Base-by-base conservation (phyloP, 2,888 invertebrate genomes). In the Synanthedon myopaeformis region DNA sequence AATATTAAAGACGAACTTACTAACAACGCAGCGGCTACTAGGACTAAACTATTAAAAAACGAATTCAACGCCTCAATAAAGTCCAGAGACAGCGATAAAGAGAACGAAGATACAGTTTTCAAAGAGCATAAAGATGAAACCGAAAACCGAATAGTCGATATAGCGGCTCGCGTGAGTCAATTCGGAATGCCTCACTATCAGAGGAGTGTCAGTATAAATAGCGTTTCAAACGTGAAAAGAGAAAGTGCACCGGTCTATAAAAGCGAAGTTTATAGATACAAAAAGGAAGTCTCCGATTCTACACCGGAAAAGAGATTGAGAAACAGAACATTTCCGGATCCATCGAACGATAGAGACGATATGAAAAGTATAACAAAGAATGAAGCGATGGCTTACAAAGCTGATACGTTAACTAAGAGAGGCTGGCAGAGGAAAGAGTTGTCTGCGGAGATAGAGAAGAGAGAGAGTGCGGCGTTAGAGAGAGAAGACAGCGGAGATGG, bases 41-140 rank as follows among this genome's bases (percentile, higher is more conserved):
- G 80, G 69, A 69, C 76, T 53, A 79, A 86, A 61, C 65, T 76
- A 56, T 64, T 79, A 0, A 88, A 85, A 61, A 84, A 86, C 55
- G 83, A 86, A 66, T 88, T 85, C 53, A 89, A 89, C 56, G 86
- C 88, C 35, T 89, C 86, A 3, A 88, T 86, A 3, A 90, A 90
- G 70, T 90, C 90, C 51, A 80, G 92, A 53, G 93, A 93, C 63
- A 93, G 93, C 66, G 93, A 93, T 66, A 93, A 93, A 70, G 93
- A 93, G 71, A 93, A 93, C 65, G 91, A 90, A 56, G 84, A 85
- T 52, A 67, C 61, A 41, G 49, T 56, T 8, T 52, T 53, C 3
- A 75, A 71, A 56, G 72, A 74, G 41, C 67, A 76, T 52, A 74
- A 69, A 42, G 75, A 76, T 42, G 35, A 35, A 13, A 83, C 80